phyloP scores from a whole-genome alignment of 2,888 invertebrate species.

The Drosophila dives region DNA sequence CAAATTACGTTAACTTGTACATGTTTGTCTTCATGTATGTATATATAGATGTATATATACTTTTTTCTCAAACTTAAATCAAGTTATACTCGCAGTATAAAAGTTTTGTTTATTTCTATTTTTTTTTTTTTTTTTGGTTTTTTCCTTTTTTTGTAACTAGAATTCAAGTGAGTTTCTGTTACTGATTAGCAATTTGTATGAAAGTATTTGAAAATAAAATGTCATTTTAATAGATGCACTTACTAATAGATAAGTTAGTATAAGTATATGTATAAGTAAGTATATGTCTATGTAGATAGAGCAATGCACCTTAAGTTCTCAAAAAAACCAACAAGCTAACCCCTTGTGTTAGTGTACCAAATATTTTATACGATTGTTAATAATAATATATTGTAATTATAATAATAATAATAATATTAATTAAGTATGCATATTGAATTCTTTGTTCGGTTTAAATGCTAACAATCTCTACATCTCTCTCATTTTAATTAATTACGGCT shows the following conservation, averaged over 20 bases:
- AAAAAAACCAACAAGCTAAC: conserved; percentile 50
- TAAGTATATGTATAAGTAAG: conserved; percentile 21
- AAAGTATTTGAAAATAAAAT: conserved; percentile 56
- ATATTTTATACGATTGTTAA: conserved; percentile 31
- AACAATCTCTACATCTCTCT: conserved; percentile 80
- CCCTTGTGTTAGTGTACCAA: conserved; percentile 31
- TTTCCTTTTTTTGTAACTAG: conserved; percentile 30
- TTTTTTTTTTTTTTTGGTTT: conserved; percentile 13
- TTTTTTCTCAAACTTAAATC: conserved; percentile 48
- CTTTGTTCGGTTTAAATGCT: conserved; percentile 67
- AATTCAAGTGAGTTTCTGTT: conserved; percentile 3
- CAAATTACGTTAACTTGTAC: conserved; percentile 45
- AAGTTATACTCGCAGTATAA: conserved; percentile 59
- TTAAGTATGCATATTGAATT: conserved; percentile 40
- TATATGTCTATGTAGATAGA: conserved; percentile 56
- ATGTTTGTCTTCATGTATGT: conserved; percentile 23
- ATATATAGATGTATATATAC: conserved; percentile 24
- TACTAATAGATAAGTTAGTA: conserved; percentile 38
- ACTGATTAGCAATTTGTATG: conserved; percentile 38
- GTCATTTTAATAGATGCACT: conserved; percentile 48
- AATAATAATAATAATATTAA: conserved; percentile 34
- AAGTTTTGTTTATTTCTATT: conserved; percentile 38
- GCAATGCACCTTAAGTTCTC: conserved; percentile 64
- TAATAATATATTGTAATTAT: conserved; percentile 25
- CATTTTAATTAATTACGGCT: conserved; percentile 43